Conservation (phyloP, 2,888 invertebrate genomes). For the Tetrapedia diversipes region DNA sequence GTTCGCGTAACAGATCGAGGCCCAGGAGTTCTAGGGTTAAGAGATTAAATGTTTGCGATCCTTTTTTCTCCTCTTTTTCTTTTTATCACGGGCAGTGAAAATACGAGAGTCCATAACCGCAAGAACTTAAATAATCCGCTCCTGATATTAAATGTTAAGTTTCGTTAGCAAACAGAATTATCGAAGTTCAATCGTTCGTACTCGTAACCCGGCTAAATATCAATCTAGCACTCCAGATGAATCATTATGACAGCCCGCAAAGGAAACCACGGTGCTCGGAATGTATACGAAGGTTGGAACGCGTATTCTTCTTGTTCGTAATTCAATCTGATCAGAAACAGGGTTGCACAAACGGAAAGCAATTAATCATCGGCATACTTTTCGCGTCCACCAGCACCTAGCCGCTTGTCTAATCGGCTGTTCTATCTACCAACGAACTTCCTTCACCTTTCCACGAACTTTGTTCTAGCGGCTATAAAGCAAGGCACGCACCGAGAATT, state of each 20-base stretch:
- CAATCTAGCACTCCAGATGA: conserved; percentile 5
- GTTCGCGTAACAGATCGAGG: no score
- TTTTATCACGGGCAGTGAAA: no score
- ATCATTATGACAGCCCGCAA: conserved; percentile 15
- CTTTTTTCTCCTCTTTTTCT: background rate
- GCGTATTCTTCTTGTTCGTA: background rate
- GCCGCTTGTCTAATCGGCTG: conserved; percentile 26
- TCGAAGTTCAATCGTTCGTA: no score
- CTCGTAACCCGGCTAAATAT: no score
- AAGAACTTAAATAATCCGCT: no score
- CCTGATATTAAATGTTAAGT: no score
- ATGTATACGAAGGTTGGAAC: background rate
- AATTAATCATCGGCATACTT: conserved; percentile 33
- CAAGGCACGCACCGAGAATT: background rate
- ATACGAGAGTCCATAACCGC: background rate
- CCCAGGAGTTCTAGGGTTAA: no score
- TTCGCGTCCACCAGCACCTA: conserved; percentile 24
- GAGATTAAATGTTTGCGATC: no score
- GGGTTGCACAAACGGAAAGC: conserved; percentile 32
- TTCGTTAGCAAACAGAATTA: no score
- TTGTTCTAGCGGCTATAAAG: background rate
- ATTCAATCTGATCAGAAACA: conserved; percentile 28
- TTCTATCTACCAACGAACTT: conserved; percentile 31
- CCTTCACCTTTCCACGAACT: background rate
- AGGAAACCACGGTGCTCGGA: conserved; percentile 2